Percentiles rank a stretch among this genome's conserved stretches.
Conservation (phyloP, 2,113 vertebrate genomes). For the Cavia aperea region DNA sequence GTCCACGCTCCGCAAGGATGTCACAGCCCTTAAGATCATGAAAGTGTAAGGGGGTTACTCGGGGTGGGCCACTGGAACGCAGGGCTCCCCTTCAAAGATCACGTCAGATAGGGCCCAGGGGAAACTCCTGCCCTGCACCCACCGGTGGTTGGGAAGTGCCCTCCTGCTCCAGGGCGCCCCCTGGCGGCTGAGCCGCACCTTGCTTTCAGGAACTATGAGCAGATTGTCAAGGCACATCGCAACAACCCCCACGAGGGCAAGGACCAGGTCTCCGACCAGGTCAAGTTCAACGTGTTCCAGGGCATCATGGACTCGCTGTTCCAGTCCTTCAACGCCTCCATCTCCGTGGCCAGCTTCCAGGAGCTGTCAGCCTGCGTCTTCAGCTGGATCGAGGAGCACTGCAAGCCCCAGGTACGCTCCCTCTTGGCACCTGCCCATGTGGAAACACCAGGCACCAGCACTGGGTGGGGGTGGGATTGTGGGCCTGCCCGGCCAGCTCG, state of each 20-base stretch:
- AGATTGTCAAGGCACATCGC: conserved; percentile 97
- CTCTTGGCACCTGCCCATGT: no score
- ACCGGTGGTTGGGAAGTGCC: not conserved
- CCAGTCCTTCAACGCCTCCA: conserved; percentile 90
- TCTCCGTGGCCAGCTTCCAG: conserved; percentile 92
- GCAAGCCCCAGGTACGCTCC: conserved; percentile 91
- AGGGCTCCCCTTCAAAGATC: not conserved
- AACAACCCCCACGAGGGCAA: conserved; percentile 91
- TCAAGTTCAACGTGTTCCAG: conserved; percentile 97
- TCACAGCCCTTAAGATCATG: conserved; percentile 97
- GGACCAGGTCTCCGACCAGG: conserved; percentile 92
- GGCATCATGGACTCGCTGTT: conserved; percentile 98
- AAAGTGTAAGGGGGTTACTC: conserved; percentile 86
- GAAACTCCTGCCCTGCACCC: not conserved
- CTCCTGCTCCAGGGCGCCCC: not conserved
- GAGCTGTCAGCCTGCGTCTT: conserved; percentile 97
- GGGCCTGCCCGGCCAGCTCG: not conserved
- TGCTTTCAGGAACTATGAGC: conserved; percentile 92
- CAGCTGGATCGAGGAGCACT: conserved; percentile 98
- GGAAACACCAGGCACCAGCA: not conserved
- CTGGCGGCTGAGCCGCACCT: not conserved
- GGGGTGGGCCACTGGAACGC: not conserved
- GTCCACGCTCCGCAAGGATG: conserved; percentile 91
- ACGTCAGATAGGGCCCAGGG: not conserved
- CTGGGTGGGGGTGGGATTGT: not conserved